Conservation (phyloP, 2,797 vertebrate genomes). For the Scleropages formosus region DNA sequence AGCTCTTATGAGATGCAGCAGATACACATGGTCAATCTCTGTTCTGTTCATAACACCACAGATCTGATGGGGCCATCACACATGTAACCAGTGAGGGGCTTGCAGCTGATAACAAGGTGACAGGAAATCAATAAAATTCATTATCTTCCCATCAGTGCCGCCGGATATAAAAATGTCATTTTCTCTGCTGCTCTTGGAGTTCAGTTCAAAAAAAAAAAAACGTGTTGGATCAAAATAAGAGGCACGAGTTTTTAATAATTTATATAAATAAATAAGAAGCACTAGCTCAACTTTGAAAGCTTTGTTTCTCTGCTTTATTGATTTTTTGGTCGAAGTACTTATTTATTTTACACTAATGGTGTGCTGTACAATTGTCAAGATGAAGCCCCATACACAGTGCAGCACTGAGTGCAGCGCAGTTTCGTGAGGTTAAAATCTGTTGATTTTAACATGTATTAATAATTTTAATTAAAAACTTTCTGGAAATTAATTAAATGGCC, state of each 20-base stretch:
- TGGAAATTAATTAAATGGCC: not conserved
- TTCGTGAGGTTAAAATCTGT: not conserved
- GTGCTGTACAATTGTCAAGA: constrained; percentile 14
- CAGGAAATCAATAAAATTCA: constrained; percentile 69
- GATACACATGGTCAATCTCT: not conserved
- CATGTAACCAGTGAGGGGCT: constrained; percentile 40
- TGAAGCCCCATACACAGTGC: not conserved
- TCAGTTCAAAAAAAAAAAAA: constrained; percentile 34
- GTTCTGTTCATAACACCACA: constrained; percentile 9
- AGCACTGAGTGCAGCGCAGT: not conserved
- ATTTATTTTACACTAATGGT: constrained; percentile 53
- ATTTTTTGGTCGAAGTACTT: constrained; percentile 45
- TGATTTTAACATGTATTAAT: not conserved
- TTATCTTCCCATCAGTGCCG: constrained; percentile 54
- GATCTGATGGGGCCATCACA: constrained; percentile 40
- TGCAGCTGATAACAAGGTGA: constrained; percentile 57
- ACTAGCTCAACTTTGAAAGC: constrained; percentile 46
- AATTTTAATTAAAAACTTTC: constrained; percentile 11
- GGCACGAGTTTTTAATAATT: constrained; percentile 46
- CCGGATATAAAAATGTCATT: constrained; percentile 40
- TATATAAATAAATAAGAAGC: constrained; percentile 45
- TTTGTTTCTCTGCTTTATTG: constrained; percentile 53
- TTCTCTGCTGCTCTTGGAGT: constrained; percentile 46
- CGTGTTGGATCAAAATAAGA: constrained; percentile 48
- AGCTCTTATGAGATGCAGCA: too few species aligned